These are phyloP conservation scores for Prenolepis imparis DNA, from an alignment of 2,888 invertebrate genomes.

Conservation along the genomic window DNA sequence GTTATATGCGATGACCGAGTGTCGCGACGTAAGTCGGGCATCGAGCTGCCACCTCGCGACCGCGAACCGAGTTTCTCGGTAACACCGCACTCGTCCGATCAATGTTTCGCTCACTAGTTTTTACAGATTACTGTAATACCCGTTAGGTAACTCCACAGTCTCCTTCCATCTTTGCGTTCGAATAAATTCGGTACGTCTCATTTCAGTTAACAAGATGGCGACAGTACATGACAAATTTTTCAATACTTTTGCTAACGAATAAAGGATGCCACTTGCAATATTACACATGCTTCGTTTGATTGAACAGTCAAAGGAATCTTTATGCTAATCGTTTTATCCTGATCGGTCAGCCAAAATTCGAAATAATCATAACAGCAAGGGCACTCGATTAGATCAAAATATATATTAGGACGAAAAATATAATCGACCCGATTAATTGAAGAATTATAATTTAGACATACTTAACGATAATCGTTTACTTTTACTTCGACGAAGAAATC, in stretches of 20 bases:
- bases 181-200: background rate
- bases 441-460: background rate
- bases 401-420: background rate
- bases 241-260: background rate
- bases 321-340: background rate
- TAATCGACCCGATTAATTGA: background rate
- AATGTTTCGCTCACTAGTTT: background rate
- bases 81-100: background rate
- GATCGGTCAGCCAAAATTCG: background rate
- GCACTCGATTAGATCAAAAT: background rate
- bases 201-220: background rate
- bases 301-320: background rate
- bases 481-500: background rate
- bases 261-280: background rate
- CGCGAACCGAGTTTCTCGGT: background rate
- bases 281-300: background rate
- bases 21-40: conserved; percentile 56
- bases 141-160: background rate
- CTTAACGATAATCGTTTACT: background rate
- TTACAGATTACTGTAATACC: background rate
- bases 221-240: background rate
- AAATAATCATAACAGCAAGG: background rate
- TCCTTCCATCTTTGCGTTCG: background rate
- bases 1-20: conserved; percentile 63
- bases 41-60: conserved; percentile 61